Percentiles rank a stretch among this genome's conserved stretches.
phyloP scores from a whole-genome alignment of 2,113 vertebrate species.

The Pardalotus punctatus region DNA sequence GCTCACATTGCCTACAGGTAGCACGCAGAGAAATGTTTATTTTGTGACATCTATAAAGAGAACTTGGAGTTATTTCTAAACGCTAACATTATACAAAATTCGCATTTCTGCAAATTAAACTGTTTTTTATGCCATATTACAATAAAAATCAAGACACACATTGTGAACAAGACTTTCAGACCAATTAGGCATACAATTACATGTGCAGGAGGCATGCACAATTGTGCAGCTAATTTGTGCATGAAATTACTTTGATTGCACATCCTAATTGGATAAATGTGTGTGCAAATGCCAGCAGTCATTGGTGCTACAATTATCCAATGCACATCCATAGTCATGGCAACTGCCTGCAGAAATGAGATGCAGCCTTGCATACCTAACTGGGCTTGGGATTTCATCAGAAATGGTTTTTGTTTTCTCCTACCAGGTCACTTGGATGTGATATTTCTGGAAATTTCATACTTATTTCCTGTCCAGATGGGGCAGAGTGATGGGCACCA shows the following conservation, averaged over 20 bases:
- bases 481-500: not conserved
- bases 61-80: not conserved
- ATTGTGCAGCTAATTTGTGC: slow-evolving; percentile 66
- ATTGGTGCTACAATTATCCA: slow-evolving; percentile 49
- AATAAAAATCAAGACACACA: slow-evolving; percentile 34
- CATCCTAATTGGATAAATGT: slow-evolving; percentile 64
- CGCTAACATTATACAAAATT: not conserved
- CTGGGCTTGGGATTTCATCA: not conserved
- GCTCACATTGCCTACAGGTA: not conserved
- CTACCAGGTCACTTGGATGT: not conserved
- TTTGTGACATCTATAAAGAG: not conserved
- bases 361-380: not conserved
- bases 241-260: slow-evolving; percentile 61
- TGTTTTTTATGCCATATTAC: not conserved
- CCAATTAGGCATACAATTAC: slow-evolving; percentile 49
- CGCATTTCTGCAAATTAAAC: not conserved
- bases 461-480: not conserved
- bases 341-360: slow-evolving; percentile 32
- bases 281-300: slow-evolving; percentile 61
- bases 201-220: slow-evolving; percentile 46
- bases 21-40: not conserved
- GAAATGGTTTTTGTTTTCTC: not conserved
- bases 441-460: not conserved
- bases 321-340: slow-evolving; percentile 17
- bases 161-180: slow-evolving; percentile 34